Conservation (phyloP, 2,113 vertebrate species). For the Benitochromis conjunctus region DNA sequence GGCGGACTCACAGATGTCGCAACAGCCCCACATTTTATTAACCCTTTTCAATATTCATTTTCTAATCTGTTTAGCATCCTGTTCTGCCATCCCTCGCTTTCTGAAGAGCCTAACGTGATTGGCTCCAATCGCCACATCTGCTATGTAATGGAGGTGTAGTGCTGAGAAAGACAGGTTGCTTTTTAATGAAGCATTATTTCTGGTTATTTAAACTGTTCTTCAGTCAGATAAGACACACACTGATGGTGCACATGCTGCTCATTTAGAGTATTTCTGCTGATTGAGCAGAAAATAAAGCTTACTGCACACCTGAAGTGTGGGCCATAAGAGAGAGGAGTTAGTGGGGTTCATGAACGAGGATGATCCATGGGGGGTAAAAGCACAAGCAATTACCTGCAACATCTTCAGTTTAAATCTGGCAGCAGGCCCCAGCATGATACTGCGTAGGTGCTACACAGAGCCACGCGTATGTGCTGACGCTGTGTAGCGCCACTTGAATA, state of each 20-base stretch:
- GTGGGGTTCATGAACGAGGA: not conserved
- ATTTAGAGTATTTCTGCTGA: not conserved
- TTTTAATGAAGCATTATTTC: not conserved
- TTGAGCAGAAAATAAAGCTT: not conserved
- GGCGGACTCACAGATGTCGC: not conserved
- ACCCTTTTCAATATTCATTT: slow-evolving; percentile 31
- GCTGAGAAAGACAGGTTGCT: not conserved
- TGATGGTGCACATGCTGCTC: not conserved
- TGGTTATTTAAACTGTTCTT: not conserved
- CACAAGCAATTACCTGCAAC: not conserved
- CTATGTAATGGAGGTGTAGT: not conserved
- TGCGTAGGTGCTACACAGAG: not conserved
- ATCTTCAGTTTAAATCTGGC: not conserved
- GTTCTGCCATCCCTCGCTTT: slow-evolving; percentile 3
- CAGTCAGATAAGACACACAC: not conserved
- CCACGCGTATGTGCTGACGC: not conserved
- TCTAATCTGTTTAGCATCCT: slow-evolving; percentile 10
- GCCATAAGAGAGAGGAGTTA: not conserved
- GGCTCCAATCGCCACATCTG: not conserved
- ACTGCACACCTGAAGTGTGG: not conserved
- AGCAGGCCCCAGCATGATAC: not conserved
- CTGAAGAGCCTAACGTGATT: slow-evolving; percentile 19
- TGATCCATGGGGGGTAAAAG: not conserved
- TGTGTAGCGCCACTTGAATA: not conserved
- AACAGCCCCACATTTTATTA: slow-evolving; percentile 35